Base-by-base conservation (phyloP, 2,797 vertebrate genomes). In the Limnodromus scolopaceus region DNA sequence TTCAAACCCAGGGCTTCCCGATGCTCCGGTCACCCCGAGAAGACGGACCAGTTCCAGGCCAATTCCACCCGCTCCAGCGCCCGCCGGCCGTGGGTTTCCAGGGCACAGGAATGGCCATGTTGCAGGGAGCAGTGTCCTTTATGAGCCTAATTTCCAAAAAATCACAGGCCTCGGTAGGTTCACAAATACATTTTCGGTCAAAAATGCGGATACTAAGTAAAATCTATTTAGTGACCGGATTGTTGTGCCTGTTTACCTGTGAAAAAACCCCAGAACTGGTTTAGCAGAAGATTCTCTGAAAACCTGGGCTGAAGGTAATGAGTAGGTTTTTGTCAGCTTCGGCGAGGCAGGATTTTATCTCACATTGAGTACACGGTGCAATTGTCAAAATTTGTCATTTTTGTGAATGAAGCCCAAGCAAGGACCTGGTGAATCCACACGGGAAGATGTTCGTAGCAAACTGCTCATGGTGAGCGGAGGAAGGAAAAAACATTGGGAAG, bases 41-140 rank as follows among this genome's bases (percentile, higher is more conserved):
- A 78, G 43, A 18, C 4, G 13, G 17, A 74, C 57, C 24, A 24
- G 70, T 2, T 10, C 63, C 54, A 49, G 89, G 4, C 4, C 41
- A 7, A 2, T 18, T 3, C 51, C 68, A 30, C 30, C 61, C 12
- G 43, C 77, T 16, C 54, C 60, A 14, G 72, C 25, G 4, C 41
- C 34, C 23, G 5, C 18, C 4, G 3, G 45, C 0, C 2, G 7
- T 7, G 46, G 9, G 2, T 11, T 39, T 14, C 60, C 69, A 14
- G 7, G 77, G 43, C 34, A 3, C 1, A 3, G 51, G 9, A 38
- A 34, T 1, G 34, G 70, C 19, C 38, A 1, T 0, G 2, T 1
- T 6, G 11, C 49, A 36, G 16, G 0, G 8, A 64, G 48, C 0
- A 13, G n/a, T 0, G 28, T 19, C 45, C 66, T 46, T 39, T 10